Evolutionary conservation across 2,113 vertebrate genomes (phyloP).

Genomic region (Neodon shergylaensis): DNA sequence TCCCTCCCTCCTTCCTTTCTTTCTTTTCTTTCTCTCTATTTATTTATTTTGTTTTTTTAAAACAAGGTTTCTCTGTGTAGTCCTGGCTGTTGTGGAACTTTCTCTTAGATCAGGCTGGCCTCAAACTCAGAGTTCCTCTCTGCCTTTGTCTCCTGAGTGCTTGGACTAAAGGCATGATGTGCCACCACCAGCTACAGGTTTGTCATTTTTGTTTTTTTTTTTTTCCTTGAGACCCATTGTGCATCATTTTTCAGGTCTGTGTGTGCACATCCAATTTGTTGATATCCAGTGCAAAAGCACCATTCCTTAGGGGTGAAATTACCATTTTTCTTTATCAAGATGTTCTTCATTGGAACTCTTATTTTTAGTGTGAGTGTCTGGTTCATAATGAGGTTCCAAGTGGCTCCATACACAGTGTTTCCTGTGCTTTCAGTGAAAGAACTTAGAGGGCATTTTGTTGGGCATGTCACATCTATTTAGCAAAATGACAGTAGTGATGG

Average conservation of each 20-base stretch:
- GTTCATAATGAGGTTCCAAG: too few relatives aligned
- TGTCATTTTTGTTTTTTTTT: background rate
- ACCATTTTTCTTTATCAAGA: background rate
- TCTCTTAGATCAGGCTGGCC: background rate
- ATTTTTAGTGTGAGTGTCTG: fast-evolving
- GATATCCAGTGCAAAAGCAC: background rate
- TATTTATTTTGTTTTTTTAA: background rate
- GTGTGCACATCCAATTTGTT: background rate
- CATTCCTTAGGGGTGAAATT: too few relatives aligned
- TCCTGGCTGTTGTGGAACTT: background rate
- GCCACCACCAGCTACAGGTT: background rate
- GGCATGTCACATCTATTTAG: background rate
- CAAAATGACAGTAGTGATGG: background rate
- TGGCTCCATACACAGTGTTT: background rate
- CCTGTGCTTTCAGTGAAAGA: background rate
- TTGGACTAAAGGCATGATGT: background rate
- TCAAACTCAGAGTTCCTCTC: background rate
- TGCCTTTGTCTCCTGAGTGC: background rate
- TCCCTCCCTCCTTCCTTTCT: too few relatives aligned
- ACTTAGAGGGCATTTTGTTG: background rate
- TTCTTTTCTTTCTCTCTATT: too few relatives aligned
- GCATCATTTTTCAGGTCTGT: background rate
- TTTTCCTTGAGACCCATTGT: too few relatives aligned
- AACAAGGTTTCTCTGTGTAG: background rate
- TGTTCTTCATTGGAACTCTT: fast-evolving